phyloP scores from a whole-genome alignment of 2,797 vertebrate genomes.

The Gymnocypris eckloni region DNA sequence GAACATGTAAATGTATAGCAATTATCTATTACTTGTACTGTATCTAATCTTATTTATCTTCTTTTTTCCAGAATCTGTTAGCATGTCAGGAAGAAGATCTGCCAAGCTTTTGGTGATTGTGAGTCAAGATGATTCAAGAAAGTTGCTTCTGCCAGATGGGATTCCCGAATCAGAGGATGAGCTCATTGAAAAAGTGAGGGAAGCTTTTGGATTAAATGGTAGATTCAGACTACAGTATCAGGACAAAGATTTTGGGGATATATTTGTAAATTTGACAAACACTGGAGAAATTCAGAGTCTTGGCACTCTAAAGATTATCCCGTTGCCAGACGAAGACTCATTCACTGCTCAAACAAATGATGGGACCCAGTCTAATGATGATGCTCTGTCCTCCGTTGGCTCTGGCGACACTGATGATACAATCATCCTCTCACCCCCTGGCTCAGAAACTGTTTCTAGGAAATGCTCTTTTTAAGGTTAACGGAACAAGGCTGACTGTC shows the following conservation, averaged over 20 bases:
- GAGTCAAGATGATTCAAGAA: slow-evolving; percentile 43
- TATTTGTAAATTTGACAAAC: slow-evolving; percentile 51
- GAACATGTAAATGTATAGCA: neutral
- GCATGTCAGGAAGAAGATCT: neutral
- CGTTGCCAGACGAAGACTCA: no score
- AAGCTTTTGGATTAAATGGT: slow-evolving; percentile 12
- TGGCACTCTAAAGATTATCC: no score
- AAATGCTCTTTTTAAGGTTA: slow-evolving; percentile 31
- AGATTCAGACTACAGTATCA: slow-evolving; percentile 59
- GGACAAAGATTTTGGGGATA: slow-evolving; percentile 61
- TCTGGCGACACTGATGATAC: no score
- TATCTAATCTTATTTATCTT: slow-evolving; percentile 13
- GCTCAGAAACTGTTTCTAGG: slow-evolving; percentile 15
- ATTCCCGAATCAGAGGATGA: slow-evolving; percentile 53
- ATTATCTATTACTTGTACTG: neutral
- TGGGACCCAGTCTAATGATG: no score
- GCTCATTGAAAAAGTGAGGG: slow-evolving; percentile 30
- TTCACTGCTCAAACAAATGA: no score
- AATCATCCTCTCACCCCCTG: no score
- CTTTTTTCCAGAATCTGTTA: neutral
- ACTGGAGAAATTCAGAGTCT: no score
- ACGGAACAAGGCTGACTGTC: slow-evolving; percentile 30
- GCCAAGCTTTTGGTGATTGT: slow-evolving; percentile 26
- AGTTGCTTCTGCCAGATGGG: slow-evolving; percentile 53
- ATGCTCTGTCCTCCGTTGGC: no score